Conservation (phyloP, 23 tunicate species). For the Phallusia fumigata region DNA sequence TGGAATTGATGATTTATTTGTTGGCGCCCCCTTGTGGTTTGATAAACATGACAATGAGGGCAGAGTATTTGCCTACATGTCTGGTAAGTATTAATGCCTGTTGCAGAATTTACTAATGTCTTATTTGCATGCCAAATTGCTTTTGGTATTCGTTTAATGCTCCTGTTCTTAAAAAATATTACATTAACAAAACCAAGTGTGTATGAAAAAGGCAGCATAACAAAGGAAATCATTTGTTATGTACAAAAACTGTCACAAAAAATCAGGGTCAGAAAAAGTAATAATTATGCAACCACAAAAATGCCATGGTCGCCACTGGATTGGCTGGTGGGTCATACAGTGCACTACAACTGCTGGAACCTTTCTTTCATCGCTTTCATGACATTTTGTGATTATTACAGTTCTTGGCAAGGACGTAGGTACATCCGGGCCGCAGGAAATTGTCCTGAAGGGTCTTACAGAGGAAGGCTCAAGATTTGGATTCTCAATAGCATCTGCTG, state of each 20-base stretch:
- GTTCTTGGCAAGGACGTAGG: neutral
- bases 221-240: no score
- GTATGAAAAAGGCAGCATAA: no score
- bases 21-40: conserved; percentile 69
- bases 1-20: conserved; percentile 61
- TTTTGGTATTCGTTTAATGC: no score
- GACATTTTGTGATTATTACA: neutral
- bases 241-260: no score
- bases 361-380: neutral
- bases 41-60: conserved; percentile 52
- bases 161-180: no score
- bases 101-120: neutral
- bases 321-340: no score
- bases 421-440: neutral
- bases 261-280: no score
- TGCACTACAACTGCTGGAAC: neutral
- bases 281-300: no score
- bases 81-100: conserved; percentile 23
- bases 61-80: conserved; percentile 47
- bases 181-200: no score
- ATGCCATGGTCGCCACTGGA: no score
- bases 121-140: no score
- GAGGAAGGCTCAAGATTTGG: conserved; percentile 62
- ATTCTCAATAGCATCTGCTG: conserved; percentile 40
- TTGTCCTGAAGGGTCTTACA: conserved; percentile 17